Conservation (phyloP, 2,797 vertebrate genomes). For the Pseudocheirus occidentalis region DNA sequence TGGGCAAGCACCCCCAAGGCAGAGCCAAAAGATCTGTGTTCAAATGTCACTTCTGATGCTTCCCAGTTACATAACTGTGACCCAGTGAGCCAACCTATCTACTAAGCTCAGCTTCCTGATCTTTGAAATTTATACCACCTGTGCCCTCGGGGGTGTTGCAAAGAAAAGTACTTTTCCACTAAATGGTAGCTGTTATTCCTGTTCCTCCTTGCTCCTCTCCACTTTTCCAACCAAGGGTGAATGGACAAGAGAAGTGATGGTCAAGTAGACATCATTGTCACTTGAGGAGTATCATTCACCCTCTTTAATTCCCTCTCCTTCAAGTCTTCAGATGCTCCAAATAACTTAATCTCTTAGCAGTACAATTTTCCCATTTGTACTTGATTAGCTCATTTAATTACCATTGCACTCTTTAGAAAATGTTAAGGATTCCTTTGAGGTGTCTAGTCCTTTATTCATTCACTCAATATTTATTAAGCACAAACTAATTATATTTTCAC, state of each 20-base stretch:
- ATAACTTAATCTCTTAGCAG: not conserved
- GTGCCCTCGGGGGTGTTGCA: not conserved
- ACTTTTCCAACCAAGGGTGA: not conserved
- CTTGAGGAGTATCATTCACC: not conserved
- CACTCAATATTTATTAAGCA: not conserved
- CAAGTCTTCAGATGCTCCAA: not conserved
- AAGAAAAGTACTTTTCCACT: not conserved
- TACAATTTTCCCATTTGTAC: not conserved
- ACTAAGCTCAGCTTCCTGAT: not conserved
- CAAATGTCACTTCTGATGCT: not conserved
- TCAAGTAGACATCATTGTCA: not conserved
- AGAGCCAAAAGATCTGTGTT: not conserved
- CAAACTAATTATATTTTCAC: not conserved
- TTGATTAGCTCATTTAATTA: not conserved
- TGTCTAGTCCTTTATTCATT: not conserved
- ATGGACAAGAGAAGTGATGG: not conserved
- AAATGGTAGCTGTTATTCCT: not conserved
- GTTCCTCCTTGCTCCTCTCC: not conserved
- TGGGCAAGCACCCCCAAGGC: not conserved
- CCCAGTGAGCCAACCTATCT: not conserved
- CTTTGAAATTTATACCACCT: not conserved
- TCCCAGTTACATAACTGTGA: not conserved
- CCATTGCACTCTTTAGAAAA: not conserved
- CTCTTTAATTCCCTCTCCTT: not conserved
- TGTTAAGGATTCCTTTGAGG: not conserved